Evolutionary conservation across 2,888 invertebrate genomes (phyloP), one percentile per base, ranked within the genome.

Genomic region (Hirudinaria manillensis): DNA sequence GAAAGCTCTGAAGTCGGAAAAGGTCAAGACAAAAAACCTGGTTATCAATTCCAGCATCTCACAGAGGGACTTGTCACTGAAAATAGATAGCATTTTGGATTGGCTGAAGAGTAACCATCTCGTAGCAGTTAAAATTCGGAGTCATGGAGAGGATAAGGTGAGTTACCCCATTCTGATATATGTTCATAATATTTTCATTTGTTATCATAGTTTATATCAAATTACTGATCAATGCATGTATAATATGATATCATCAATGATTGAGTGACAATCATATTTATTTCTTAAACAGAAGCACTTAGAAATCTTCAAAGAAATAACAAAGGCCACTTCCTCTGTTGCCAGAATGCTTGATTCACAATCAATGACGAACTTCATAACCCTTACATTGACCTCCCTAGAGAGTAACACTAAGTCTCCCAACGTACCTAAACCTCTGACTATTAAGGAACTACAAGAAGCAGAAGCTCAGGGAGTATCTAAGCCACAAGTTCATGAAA

Each of bases 301-400:
- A 7, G 68, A 68, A 24, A 68, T 34, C 32, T 24, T 29, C 68
- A 68, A 68, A 34, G 68, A 68, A 68, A 68, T 68, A 24, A n/a
- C 32, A 24, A 68, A 68, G 68, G 68, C 68, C n/a, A 29, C 16
- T 10, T 68, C 68, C 2, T n/a, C 21, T 32, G 32, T 68, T 1
- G 32, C 68, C 34, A 24, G 7, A 10, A n/a, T 68, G 16, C 10
- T 16, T 16, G n/a, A 68, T 4, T 68, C 68, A 34, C 7, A 61
- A 6, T 7, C 61, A 61, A 27, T n/a, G 7, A 29, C 13, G 1
- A 61, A 21, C 10, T 2, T 27, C 24, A 13, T 61, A 19, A 61
- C 61, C 13, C 21, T 61, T 61, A 29, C 24, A 4, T 61, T 61
- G 61, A 1, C 10, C 45, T 45, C 45, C 45, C 45, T 45, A 45